A percentile compares a stretch with the other conserved stretches of the same genome.
Evolutionary conservation across 1,140 invertebrate species (phyloP).

Genomic region (Colletes gigas): DNA sequence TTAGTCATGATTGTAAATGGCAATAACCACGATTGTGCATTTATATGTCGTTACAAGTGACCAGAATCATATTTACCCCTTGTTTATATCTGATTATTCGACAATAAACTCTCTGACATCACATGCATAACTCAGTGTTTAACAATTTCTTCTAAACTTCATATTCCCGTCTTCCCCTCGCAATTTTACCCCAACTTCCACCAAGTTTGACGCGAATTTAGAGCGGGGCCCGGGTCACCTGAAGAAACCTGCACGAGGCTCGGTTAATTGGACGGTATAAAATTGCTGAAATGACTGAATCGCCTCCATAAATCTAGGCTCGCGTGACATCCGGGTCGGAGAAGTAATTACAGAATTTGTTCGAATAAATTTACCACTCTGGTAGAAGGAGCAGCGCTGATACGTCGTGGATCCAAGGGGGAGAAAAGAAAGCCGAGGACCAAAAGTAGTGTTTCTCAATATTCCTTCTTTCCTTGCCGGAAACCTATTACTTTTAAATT

Average conservation of each 20-base stretch:
- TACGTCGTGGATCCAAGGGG: conserved; percentile 71
- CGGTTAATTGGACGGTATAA: background rate
- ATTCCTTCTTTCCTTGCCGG: conserved; percentile 13
- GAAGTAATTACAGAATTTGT: conserved; percentile 80
- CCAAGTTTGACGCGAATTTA: too few relatives aligned
- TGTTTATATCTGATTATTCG: too few relatives aligned
- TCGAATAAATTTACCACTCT: conserved; percentile 76
- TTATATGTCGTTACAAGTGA: too few relatives aligned
- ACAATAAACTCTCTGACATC: too few relatives aligned
- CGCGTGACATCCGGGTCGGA: conserved; percentile 52
- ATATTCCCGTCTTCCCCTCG: too few relatives aligned
- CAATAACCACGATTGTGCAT: too few relatives aligned
- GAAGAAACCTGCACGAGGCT: background rate
- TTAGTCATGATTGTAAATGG: too few relatives aligned
- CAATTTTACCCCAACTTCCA: too few relatives aligned
- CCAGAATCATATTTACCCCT: too few relatives aligned
- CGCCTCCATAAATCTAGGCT: conserved; percentile 63
- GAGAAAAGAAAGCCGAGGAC: conserved; percentile 53
- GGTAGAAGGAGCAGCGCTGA: conserved; percentile 37
- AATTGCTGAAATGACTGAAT: background rate
- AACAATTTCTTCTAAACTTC: too few relatives aligned
- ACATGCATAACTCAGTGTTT: too few relatives aligned
- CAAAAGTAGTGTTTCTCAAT: conserved; percentile 64
- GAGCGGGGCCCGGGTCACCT: too few relatives aligned
- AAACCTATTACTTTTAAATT: conserved; percentile 33